These are phyloP conservation scores for Melanerpes aurifrons DNA, from an alignment of 2,113 vertebrate genomes.

Conservation along the genomic window DNA sequence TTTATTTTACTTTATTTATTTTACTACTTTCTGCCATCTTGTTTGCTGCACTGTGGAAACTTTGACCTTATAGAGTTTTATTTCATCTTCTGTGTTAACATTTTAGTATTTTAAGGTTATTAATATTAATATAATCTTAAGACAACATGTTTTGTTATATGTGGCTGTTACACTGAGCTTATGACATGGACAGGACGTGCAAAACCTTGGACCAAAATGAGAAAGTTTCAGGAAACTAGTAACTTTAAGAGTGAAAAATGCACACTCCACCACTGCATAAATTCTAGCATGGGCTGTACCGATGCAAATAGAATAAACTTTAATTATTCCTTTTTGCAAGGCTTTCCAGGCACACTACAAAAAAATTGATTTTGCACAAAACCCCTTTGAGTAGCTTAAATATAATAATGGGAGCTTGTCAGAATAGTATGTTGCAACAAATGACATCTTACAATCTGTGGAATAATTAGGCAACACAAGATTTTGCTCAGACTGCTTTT, in stretches of 20 bases:
- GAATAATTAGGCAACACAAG: slow-evolving; percentile 6
- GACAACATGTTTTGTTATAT: background rate
- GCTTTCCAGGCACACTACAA: background rate
- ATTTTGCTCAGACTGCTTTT: slow-evolving; percentile 60
- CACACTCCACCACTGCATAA: background rate
- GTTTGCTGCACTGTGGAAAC: background rate
- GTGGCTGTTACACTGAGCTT: background rate
- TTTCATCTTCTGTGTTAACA: background rate
- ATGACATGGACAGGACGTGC: background rate
- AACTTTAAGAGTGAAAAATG: background rate
- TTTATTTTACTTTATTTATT: background rate
- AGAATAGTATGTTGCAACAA: background rate
- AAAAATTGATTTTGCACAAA: background rate
- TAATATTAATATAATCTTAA: background rate
- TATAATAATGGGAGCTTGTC: background rate
- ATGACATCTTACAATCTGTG: background rate
- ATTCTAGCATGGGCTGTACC: background rate
- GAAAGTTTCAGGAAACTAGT: background rate
- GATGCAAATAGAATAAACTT: background rate
- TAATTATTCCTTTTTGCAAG: background rate
- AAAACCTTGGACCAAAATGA: background rate
- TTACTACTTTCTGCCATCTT: background rate
- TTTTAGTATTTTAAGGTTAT: background rate
- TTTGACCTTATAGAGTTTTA: background rate
- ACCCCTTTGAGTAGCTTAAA: background rate